Percentiles rank a stretch among this genome's conserved stretches.
phyloP scores from a whole-genome alignment of 2,888 invertebrate species.

The Thelaira solivaga region DNA sequence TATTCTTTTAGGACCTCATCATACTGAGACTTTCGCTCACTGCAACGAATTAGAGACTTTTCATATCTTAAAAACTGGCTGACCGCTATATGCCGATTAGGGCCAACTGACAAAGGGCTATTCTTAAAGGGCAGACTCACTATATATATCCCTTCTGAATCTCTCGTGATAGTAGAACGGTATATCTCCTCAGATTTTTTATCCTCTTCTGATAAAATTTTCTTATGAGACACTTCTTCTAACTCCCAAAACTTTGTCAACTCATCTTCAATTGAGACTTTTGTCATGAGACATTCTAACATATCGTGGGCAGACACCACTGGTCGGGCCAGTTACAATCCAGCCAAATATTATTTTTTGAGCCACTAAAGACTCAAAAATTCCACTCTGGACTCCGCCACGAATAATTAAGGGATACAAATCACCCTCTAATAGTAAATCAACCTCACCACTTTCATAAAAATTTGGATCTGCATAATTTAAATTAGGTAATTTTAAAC shows the following conservation, averaged over 20 bases:
- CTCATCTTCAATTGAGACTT: neutral
- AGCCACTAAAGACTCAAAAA: constrained; percentile 8
- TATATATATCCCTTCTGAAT: neutral
- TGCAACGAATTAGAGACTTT: neutral
- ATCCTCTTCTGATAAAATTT: neutral
- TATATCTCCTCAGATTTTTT: neutral
- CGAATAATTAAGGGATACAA: neutral
- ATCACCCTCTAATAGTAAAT: constrained; percentile 5
- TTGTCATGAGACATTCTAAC: neutral
- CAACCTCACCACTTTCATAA: neutral
- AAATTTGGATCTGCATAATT: neutral
- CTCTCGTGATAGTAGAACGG: neutral
- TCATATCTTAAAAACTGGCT: neutral
- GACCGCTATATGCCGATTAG: neutral
- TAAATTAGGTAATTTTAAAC: neutral
- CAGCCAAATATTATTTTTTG: constrained; percentile 8
- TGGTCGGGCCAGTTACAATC: neutral
- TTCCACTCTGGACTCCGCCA: constrained; percentile 15
- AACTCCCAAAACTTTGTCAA: neutral
- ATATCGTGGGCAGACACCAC: neutral
- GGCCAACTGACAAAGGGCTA: neutral
- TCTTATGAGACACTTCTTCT: neutral
- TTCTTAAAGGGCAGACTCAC: neutral
- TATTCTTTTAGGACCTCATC: neutral
- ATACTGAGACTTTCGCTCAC: neutral